Base-by-base conservation (phyloP, 2,888 invertebrate genomes). In the Folsomia candida region DNA sequence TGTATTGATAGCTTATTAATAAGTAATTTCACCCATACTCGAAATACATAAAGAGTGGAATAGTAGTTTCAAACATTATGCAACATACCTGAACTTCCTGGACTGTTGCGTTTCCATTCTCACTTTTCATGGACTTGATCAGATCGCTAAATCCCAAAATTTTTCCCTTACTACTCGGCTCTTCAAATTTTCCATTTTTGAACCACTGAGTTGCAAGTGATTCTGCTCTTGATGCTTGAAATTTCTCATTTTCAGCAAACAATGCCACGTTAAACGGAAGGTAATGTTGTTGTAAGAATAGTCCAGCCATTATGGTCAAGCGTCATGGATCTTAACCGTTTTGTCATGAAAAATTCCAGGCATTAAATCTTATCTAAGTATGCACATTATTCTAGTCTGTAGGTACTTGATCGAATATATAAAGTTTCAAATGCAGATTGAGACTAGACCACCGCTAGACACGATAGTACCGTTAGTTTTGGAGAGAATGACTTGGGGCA, bases 71-170 rank as follows among this genome's bases (percentile, higher is more conserved):
- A 54, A 54, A 22, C 26, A n/a, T n/a, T n/a, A n/a, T n/a, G n/a
- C n/a, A 57, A 47, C 1, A 51, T 72, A 78, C 78, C 72, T 78
- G 74, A 11, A 76, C 73, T 62, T 78, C 78, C 22, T 67, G 61
- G n/a, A 76, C 63, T 1, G 73, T 73, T 2, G 73, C 51, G 59
- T 76, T 76, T n/a, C 76, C 75, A 29, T 69, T 71, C 20, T 76
- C 76, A 26, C 66, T 76, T 66, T 74, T 76, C 58, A 78, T 78
- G 0, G 75, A 73, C 27, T 76, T 75, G n/a, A 78, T 74, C 47
- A 78, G 71, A n/a, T 74, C 76, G 3, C 74, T 73, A 18, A 78
- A 59, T 1, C 76, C 76, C n/a, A 72, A 65, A 18, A 72, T 73
- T 66, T 74, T 77, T 14, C 72, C 73, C 60, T 75, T 75, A 37